Base-by-base conservation (phyloP, 2,797 vertebrate species). In the Sylvia borin region DNA sequence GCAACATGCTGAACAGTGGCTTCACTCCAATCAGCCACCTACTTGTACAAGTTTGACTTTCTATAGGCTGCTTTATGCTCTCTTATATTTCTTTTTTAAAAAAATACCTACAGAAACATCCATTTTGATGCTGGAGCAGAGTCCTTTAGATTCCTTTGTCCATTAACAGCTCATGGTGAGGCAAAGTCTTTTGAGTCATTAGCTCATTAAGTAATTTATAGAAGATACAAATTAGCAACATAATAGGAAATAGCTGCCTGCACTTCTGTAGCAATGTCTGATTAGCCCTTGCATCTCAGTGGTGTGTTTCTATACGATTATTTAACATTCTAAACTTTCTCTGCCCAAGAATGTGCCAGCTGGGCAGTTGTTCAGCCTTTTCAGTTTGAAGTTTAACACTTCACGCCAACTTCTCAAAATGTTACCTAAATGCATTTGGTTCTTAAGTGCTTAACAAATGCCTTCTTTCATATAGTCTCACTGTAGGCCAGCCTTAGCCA, bases 11-110 rank as follows among this genome's bases (percentile, higher is more conserved):
- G 76, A 94, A 88, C 24, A 40, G 72, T 84, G 79, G 82, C 91
- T 92, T 92, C 73, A 87, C 70, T 95, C 85, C 95, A 92, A 70
- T 50, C 70, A 86, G 38, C 92, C 94, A 93, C 95, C 94, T 93
- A 91, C 92, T 92, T 82, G 65, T 71, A 29, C 71, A 93, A 89
- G 57, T 72, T 75, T 71, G 78, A 77, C 55, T 81, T 94, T 92
- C 73, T 70, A 75, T 90, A 84, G 89, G 85, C 45, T 79, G 90
- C 47, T 92, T 70, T 85, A 86, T 60, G 7, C 29, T 54, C 24
- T 48, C 16, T 48, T 77, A 7, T 19, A 8, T 26, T 34, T 43
- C 20, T n/a, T 27, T 42, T 32, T 43, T 10, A 36, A 36, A 36
- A 36, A 38, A 74, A 42, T 90, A 90, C 64, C 79, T 88, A 60